phyloP scores from a whole-genome alignment of 2,113 vertebrate species.

The Cryptotis parvus region DNA sequence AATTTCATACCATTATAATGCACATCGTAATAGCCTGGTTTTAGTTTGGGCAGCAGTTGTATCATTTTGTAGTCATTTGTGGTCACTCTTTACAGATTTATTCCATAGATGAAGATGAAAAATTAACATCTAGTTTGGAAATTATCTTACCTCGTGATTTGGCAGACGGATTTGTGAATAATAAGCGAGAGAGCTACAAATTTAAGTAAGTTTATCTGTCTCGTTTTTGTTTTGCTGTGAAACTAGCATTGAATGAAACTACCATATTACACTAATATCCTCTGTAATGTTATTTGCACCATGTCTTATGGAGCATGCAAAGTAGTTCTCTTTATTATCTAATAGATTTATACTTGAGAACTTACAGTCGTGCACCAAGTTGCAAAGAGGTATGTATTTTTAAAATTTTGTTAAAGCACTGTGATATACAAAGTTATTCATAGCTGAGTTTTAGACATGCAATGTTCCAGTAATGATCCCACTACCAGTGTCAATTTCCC shows the following conservation, averaged over 20 bases:
- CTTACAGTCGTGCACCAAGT: background rate
- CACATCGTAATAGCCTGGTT: background rate
- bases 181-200: conserved; percentile 94
- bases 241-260: background rate
- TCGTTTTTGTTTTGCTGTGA: background rate
- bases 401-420: too few relatives aligned
- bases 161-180: conserved; percentile 97
- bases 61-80: background rate
- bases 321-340: background rate
- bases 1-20: background rate
- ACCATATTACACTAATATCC: background rate
- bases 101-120: conserved; percentile 89
- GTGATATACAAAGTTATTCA: too few relatives aligned
- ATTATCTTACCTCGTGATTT: conserved; percentile 93
- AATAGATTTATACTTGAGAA: background rate
- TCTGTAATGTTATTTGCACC: background rate
- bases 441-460: too few relatives aligned
- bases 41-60: conserved; percentile 18
- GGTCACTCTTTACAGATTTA: conserved; percentile 87
- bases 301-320: background rate
- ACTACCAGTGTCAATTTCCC: too few relatives aligned
- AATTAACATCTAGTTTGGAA: conserved; percentile 88
- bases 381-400: background rate
- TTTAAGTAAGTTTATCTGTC: conserved; percentile 91
- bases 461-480: too few relatives aligned